Evolutionary conservation across 2,888 invertebrate genomes (phyloP), one percentile per base, ranked within the genome.

Genomic region (Trilocha varians): DNA sequence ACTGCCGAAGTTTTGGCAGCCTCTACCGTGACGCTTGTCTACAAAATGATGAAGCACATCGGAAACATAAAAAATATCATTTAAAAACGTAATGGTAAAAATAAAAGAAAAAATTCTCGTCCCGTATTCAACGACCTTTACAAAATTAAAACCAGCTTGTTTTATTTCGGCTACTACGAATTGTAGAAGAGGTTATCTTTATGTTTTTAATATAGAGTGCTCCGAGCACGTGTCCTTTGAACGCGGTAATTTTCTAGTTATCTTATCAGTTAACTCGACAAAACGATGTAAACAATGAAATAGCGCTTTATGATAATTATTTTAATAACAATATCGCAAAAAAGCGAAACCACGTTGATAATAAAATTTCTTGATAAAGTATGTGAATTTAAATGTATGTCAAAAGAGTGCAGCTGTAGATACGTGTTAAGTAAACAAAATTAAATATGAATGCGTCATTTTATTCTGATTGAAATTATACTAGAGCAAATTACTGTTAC

Each of bases 1-100:
- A 35, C 42, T 16, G 34, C 13, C 1, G 6, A 25, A 34, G 35
- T 25, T 38, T 42, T 42, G 42, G 38, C 42, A 25, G 38, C 35
- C 18, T 34, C 34, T 38, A 36, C 41, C 40, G 40, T 42, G 38
- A 49, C 45, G 49, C 34, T 41, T 53, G 33, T 46, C 44, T 44
- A 39, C 43, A 41, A 45, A 35, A 45, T 45, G 39, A 47, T 48
- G 46, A 57, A 45, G 44, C 44, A 45, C 40, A 41, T 40, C 35
- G 36, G 37, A 40, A 41, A 33, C 35, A 44, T 36, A 35, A n/a
- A n/a, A 25, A 25, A 6, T 4, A 9, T 25, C 6, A 9, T 25
- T 25, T 3, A 25, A 25, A 25, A 25, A 25, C 11, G 25, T 6
- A 25, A 25, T 25, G 25, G 5, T 11, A 25, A 11, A 25, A 6